Evolutionary conservation across 2,797 vertebrate genomes (phyloP).

Genomic region (Microcaecilia unicolor): DNA sequence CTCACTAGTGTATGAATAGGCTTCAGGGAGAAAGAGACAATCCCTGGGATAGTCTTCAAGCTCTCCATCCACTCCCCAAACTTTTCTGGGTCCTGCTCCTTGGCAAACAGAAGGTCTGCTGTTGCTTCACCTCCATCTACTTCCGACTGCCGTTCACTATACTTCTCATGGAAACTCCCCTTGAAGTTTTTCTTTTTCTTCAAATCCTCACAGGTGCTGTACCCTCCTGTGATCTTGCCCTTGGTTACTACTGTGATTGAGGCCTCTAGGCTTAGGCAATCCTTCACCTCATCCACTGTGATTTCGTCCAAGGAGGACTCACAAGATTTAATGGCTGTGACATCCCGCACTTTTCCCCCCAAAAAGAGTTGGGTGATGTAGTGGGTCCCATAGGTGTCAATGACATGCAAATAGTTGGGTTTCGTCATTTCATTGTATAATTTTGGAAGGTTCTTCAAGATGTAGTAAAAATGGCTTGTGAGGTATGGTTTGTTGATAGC

Average conservation of each 20-base stretch:
- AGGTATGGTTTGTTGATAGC: constrained; percentile 35
- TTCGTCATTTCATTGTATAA: constrained; percentile 35
- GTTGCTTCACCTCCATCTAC: constrained; percentile 50
- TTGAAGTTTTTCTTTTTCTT: constrained; percentile 35
- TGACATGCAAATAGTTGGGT: constrained; percentile 49
- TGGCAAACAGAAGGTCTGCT: constrained; percentile 66
- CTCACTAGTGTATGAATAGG: constrained; percentile 62
- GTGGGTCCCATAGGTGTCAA: constrained; percentile 73
- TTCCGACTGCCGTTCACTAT: constrained; percentile 61
- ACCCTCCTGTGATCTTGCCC: not conserved
- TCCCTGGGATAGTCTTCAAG: constrained; percentile 47
- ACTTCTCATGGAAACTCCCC: constrained; percentile 64
- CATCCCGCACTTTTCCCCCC: constrained; percentile 58
- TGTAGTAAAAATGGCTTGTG: constrained; percentile 48
- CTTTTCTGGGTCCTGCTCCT: constrained; percentile 38
- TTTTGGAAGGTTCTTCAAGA: constrained; percentile 52
- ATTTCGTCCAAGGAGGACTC: constrained; percentile 55
- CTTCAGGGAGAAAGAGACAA: constrained; percentile 62
- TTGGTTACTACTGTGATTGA: constrained; percentile 23
- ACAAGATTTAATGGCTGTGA: constrained; percentile 74
- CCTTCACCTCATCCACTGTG: constrained; percentile 50
- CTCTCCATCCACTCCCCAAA: constrained; percentile 67
- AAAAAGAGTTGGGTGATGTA: constrained; percentile 62
- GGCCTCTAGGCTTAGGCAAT: constrained; percentile 64
- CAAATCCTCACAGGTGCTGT: constrained; percentile 51